phyloP scores from a whole-genome alignment of 1,140 invertebrate genomes.

The Bombus balteatus region DNA sequence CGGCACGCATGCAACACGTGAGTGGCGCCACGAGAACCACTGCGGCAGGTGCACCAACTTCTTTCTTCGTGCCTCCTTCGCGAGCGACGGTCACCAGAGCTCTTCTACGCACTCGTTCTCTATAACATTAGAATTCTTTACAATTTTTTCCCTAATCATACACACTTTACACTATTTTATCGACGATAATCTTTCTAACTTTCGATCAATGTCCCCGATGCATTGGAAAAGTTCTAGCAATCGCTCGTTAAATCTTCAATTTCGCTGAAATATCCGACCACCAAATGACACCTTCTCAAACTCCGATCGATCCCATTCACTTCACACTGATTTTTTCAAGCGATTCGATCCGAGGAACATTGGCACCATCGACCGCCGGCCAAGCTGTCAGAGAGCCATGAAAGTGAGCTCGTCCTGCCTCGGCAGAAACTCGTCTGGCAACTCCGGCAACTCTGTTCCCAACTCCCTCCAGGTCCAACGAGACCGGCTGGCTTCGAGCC shows the following conservation, averaged over 20 bases:
- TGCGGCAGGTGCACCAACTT: constrained; percentile 81
- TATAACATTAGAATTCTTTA: not conserved
- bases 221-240: not conserved
- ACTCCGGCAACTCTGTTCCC: constrained; percentile 61
- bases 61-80: constrained; percentile 27
- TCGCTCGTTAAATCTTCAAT: not conserved
- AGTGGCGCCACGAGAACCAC: constrained; percentile 79
- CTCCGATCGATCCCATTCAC: not conserved
- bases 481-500: constrained; percentile 54
- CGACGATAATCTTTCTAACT: no score
- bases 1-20: constrained; percentile 80
- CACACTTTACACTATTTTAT: not conserved
- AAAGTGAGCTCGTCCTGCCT: constrained; percentile 72
- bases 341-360: not conserved
- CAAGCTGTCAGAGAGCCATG: constrained; percentile 53
- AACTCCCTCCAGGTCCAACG: constrained; percentile 70
- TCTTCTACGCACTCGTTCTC: not conserved
- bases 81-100: constrained; percentile 31
- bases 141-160: no score
- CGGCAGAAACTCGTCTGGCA: constrained; percentile 81
- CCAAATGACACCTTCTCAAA: not conserved
- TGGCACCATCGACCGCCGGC: not conserved
- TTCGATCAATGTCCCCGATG: no score
- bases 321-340: constrained; percentile 16
- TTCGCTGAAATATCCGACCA: not conserved